Evolutionary conservation across 2,797 vertebrate species (phyloP), one percentile per base, ranked within the genome.

Genomic region (Coilia nasus): DNA sequence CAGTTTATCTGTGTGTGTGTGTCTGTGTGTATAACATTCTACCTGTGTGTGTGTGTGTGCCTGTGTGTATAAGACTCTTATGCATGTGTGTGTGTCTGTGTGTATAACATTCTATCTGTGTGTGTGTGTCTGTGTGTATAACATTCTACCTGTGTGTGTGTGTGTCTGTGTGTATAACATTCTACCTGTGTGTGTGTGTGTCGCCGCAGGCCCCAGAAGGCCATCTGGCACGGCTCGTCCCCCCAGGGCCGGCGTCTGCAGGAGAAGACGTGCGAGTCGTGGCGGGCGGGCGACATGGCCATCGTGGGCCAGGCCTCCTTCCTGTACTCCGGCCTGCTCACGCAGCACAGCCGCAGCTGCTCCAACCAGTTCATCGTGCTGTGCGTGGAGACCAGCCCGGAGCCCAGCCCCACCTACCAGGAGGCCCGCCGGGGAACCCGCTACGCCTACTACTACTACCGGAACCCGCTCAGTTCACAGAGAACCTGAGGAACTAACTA

Each of bases 201-300:
- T 57, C 1, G 35, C 0, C 57, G 44, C 93, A 99, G 98, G 98
- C 97, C 98, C 83, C 96, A 97, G 85, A 99, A 98, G 93, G 95
- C 95, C 67, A 89, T 99, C 84, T 99, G 98, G 98, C 98, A 99
- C 0, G 98, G 98, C 81, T 98, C 98, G 82, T 96, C 87, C 87
- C 86, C 88, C 87, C 91, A 91, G 3, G 98, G 98, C 0, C 90
- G 94, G 31, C 94, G 97, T 31, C 91, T 97, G 84, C 89, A 95
- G 84, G 96, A 96, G 93, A 97, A 94, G 89, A 97, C 97, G 95
- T 99, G 98, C 17, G 97, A 98, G 95, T 96, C 94, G 0, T 99
- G 98, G 98, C 95, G 94, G 54, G 95, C 95, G 0, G 92, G 96
- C 23, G 94, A 96, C 83, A 25, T 91, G 90, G 96, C 96, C 0